A percentile compares a stretch with the other conserved stretches of the same genome.
Evolutionary conservation across 1,140 invertebrate species (phyloP).

Genomic region (Drosophila athabasca): DNA sequence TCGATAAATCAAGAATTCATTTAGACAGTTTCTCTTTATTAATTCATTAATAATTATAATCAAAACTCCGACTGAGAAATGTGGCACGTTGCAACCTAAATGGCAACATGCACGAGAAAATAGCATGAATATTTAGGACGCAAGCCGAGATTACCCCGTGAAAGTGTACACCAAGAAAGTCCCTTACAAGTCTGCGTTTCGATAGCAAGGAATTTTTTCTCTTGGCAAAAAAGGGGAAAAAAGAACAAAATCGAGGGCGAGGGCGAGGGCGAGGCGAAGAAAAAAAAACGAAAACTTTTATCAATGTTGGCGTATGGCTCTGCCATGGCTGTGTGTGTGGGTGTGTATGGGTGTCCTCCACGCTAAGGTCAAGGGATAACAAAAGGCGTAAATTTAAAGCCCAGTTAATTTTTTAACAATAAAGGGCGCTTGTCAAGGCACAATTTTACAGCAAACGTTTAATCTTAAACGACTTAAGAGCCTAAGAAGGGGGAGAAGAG

Average conservation of each 20-base stretch:
- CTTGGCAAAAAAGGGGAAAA: constrained; percentile 18
- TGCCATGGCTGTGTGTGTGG: constrained; percentile 26
- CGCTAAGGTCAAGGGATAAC: constrained; percentile 73
- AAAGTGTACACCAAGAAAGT: constrained; percentile 47
- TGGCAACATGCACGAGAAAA: too few relatives aligned
- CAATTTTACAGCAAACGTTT: constrained; percentile 73
- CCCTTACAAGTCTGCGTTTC: constrained; percentile 45
- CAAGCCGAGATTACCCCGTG: constrained; percentile 20
- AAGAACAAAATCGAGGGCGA: constrained; percentile 7
- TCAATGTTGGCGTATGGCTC: constrained; percentile 57
- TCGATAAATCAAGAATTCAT: too few relatives aligned
- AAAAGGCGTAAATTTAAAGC: constrained; percentile 81
- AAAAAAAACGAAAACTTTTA: constrained; percentile 65
- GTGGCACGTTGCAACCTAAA: too few relatives aligned
- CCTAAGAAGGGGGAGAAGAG: constrained; percentile 11
- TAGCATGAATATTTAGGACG: neutral
- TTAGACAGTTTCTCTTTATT: too few relatives aligned
- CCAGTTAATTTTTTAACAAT: constrained; percentile 80
- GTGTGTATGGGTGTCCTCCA: constrained; percentile 31
- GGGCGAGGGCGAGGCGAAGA: constrained; percentile 1
- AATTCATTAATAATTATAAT: too few relatives aligned
- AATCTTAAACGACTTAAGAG: constrained; percentile 69
- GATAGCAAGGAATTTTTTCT: constrained; percentile 62
- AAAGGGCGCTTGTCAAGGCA: constrained; percentile 73
- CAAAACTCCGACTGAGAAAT: too few relatives aligned